phyloP scores from a whole-genome alignment of 2,888 invertebrate genomes.

The Allophyes oxyacanthae region DNA sequence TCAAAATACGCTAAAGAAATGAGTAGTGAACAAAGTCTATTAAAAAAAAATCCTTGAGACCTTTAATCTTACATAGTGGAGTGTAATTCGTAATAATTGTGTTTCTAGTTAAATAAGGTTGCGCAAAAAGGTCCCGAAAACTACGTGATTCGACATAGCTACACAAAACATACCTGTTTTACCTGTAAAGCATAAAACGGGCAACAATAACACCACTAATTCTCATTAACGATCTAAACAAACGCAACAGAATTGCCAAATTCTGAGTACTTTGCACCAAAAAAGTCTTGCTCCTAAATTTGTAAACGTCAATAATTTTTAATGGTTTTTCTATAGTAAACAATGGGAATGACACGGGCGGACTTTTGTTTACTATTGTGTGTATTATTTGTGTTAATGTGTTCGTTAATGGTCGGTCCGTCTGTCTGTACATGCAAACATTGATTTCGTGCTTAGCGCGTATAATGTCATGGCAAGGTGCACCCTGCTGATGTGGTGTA shows the following conservation, averaged over 20 bases:
- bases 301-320: slow-evolving; percentile 76
- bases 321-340: slow-evolving; percentile 81
- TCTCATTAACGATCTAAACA: slow-evolving; percentile 59
- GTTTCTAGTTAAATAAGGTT: slow-evolving; percentile 1
- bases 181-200: slow-evolving; percentile 56
- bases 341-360: slow-evolving; percentile 70
- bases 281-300: slow-evolving; percentile 60
- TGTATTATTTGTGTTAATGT: slow-evolving; percentile 79
- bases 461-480: slow-evolving; percentile 64
- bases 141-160: slow-evolving; percentile 33
- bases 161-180: slow-evolving; percentile 29
- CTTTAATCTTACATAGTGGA: no score
- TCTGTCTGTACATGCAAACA: slow-evolving; percentile 77
- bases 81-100: not conserved
- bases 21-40: no score
- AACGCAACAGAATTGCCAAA: slow-evolving; percentile 52
- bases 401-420: slow-evolving; percentile 75
- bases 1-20: no score
- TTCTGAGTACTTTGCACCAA: slow-evolving; percentile 75
- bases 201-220: slow-evolving; percentile 56
- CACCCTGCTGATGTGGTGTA: slow-evolving; percentile 62
- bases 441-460: slow-evolving; percentile 79
- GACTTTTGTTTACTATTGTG: slow-evolving; percentile 61
- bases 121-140: slow-evolving; percentile 20
- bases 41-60: no score